Evolutionary conservation across 2,888 invertebrate genomes (phyloP).

Genomic region (Tridacna crocea): DNA sequence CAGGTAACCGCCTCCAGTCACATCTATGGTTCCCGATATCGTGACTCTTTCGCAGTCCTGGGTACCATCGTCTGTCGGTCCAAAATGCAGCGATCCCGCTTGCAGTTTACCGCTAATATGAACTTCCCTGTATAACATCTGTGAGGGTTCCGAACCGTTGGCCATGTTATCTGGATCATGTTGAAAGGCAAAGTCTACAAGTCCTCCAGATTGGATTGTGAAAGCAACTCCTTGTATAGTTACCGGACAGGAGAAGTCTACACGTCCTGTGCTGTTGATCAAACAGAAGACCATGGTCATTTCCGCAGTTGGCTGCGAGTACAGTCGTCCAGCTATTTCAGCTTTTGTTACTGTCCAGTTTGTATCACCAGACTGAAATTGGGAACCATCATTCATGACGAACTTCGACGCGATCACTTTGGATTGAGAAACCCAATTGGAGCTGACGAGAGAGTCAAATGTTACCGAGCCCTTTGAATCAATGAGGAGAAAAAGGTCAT

Average conservation of each 20-base stretch:
- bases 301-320: slow-evolving; percentile 42
- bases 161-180: slow-evolving; percentile 44
- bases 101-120: slow-evolving; percentile 63
- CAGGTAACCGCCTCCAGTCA: slow-evolving; percentile 67
- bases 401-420: slow-evolving; percentile 44
- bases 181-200: slow-evolving; percentile 60
- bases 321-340: slow-evolving; percentile 47
- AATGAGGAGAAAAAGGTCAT: slow-evolving; percentile 35
- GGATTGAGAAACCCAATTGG: slow-evolving; percentile 47
- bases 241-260: slow-evolving; percentile 46
- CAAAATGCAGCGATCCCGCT: slow-evolving; percentile 63
- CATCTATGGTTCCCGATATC: slow-evolving; percentile 60
- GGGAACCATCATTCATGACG: slow-evolving; percentile 40
- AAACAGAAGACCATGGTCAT: slow-evolving; percentile 44
- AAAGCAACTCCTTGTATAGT: slow-evolving; percentile 41
- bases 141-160: slow-evolving; percentile 46
- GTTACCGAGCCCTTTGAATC: slow-evolving; percentile 39
- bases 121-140: slow-evolving; percentile 49
- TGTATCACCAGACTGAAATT: slow-evolving; percentile 54
- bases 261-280: slow-evolving; percentile 42
- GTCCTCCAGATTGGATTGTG: slow-evolving; percentile 41
- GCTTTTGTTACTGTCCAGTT: slow-evolving; percentile 45
- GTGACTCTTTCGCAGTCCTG: slow-evolving; percentile 44
- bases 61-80: slow-evolving; percentile 16
- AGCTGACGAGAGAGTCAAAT: slow-evolving; percentile 53